Evolutionary conservation across 2,113 vertebrate genomes (phyloP).

Genomic region (Oophaga pumilio): DNA sequence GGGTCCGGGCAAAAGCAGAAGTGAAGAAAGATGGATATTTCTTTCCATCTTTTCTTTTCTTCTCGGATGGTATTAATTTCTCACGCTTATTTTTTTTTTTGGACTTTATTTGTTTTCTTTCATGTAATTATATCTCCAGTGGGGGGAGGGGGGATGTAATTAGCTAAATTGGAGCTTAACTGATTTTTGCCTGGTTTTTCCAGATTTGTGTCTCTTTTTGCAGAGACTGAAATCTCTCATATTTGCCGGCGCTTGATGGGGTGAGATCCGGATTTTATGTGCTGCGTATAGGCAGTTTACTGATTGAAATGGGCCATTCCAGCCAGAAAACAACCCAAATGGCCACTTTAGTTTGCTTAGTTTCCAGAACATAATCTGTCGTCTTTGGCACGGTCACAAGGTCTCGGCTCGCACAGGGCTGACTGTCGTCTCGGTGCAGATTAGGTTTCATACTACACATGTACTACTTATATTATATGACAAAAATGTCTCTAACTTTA

Average conservation of each 20-base stretch:
- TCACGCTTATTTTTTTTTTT: not conserved
- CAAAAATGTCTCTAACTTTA: not conserved
- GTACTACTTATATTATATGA: not conserved
- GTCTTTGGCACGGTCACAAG: constrained; percentile 23
- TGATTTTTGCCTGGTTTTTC: constrained; percentile 29
- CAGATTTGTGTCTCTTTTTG: not conserved
- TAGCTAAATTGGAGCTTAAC: constrained; percentile 45
- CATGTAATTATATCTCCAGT: constrained; percentile 49
- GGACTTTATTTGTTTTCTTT: constrained; percentile 41
- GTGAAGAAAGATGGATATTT: constrained; percentile 7
- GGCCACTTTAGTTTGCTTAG: constrained; percentile 39
- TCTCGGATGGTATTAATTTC: constrained; percentile 22
- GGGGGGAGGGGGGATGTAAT: constrained; percentile 23
- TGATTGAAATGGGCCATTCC: constrained; percentile 25
- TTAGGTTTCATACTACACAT: not conserved
- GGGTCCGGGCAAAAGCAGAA: constrained; percentile 14
- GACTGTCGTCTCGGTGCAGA: constrained; percentile 20
- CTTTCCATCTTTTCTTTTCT: constrained; percentile 16
- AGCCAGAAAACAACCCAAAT: constrained; percentile 44
- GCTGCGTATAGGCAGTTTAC: constrained; percentile 23
- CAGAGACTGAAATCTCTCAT: not conserved
- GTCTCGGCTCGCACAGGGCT: not conserved
- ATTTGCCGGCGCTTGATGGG: not conserved
- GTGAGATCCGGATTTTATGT: constrained; percentile 23
- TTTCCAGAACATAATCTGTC: constrained; percentile 36